phyloP scores from a whole-genome alignment of 2,113 vertebrate genomes.

The Prietella phreatophila region DNA sequence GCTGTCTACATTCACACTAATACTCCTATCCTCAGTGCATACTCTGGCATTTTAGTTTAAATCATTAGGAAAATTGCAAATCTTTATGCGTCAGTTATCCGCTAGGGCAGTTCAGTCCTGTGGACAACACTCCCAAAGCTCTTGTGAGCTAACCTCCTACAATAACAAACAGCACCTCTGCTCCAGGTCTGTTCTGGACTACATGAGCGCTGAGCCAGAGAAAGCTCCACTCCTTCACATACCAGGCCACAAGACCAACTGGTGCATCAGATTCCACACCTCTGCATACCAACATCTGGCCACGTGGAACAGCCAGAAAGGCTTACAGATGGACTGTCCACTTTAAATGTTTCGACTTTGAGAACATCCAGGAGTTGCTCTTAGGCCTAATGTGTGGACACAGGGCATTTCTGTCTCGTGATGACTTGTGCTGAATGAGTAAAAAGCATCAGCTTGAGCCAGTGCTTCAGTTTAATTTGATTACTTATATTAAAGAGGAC shows the following conservation, averaged over 20 bases:
- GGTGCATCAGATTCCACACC: slow-evolving; percentile 25
- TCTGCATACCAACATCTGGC: slow-evolving; percentile 46
- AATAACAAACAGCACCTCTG: slow-evolving; percentile 24
- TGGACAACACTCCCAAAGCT: slow-evolving; percentile 25
- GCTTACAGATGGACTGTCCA: slow-evolving; percentile 47
- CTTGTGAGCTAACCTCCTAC: slow-evolving; percentile 3
- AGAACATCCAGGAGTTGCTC: slow-evolving; percentile 40
- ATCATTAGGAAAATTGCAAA: background rate
- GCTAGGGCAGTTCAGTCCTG: background rate
- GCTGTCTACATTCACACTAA: slow-evolving; percentile 7
- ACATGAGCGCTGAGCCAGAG: background rate
- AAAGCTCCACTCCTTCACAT: slow-evolving; percentile 39
- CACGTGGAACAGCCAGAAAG: slow-evolving; percentile 12
- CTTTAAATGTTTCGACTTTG: slow-evolving; percentile 30
- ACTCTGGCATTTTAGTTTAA: background rate
- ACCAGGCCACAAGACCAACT: slow-evolving; percentile 37
- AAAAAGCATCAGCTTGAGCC: slow-evolving; percentile 1
- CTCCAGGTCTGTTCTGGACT: slow-evolving; percentile 6
- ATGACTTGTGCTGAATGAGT: background rate
- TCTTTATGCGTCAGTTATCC: slow-evolving; percentile 14
- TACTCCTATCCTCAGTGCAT: slow-evolving; percentile 3
- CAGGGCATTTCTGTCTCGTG: slow-evolving; percentile 2
- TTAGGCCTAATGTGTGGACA: slow-evolving; percentile 33
- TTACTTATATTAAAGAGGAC: background rate
- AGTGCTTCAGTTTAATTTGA: slow-evolving; percentile 6